Evolutionary conservation across 2,797 vertebrate species (phyloP), one percentile per base, ranked within the genome.

Genomic region (Merluccius polli): DNA sequence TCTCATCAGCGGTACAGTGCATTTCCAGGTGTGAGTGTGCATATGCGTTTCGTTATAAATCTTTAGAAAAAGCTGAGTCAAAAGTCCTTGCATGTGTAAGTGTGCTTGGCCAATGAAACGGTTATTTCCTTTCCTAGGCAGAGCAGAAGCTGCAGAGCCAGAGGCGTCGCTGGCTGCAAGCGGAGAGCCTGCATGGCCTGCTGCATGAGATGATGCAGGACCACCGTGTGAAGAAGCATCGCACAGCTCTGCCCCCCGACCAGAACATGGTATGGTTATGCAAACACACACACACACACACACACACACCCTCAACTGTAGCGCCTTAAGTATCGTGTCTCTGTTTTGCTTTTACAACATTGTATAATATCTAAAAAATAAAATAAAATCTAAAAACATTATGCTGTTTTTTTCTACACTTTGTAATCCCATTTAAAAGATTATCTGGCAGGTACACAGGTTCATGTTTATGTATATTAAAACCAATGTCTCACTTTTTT

Each of bases 171-270:
- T 97, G 95, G 95, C 87, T 97, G 74, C 89, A 87, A 63, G 92
- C 90, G 0, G 95, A 96, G 83, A 86, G 89, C 41, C 79, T 96
- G 70, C 75, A 93, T 74, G 89, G 91, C 59, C 78, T 90, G 7
- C 87, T 97, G 79, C 92, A 92, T 71, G 96, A 97, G 85, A 94
- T 96, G 84, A 87, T 94, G 71, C 88, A 93, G 80, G 94, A 95
- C 4, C 88, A 93, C 82, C 91, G 82, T 36, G 90, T 95, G 77
- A 93, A 86, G 83, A 93, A 89, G 73, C 91, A 93, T 67, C 91
- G 91, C 13, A n/a, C 79, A 31, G 81, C 80, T 0, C 72, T 84
- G 1, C 80, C 87, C 1, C 83, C 87, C 10, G 88, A 92, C 33
- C 89, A 93, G 65, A 90, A 82, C 73, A 90, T 89, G 93, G 94